These are phyloP conservation scores for Tenodera sinensis DNA, from an alignment of 2,888 invertebrate species.

Conservation along the genomic window DNA sequence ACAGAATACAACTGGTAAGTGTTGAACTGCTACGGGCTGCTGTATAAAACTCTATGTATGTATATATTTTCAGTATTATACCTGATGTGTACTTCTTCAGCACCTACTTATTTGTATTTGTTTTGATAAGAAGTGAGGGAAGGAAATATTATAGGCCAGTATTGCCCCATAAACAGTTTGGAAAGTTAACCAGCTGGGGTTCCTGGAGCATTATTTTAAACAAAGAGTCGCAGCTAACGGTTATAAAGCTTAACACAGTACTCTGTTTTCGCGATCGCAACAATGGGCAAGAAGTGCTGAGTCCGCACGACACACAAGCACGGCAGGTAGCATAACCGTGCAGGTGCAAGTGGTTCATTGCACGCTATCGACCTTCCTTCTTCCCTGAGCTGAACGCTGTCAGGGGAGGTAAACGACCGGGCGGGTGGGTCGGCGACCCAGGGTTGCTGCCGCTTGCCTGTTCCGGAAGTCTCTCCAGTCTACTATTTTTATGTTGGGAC, in stretches of 20 bases:
- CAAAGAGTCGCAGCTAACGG: not conserved
- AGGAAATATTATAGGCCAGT: too few species aligned
- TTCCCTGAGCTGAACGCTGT: not conserved
- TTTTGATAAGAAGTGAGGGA: too few species aligned
- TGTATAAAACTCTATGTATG: too few species aligned
- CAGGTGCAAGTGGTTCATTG: conserved; percentile 23
- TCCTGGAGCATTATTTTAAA: not conserved
- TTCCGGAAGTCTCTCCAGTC: not conserved
- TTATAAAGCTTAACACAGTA: not conserved
- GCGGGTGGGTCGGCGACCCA: conserved; percentile 15
- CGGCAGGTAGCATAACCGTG: not conserved
- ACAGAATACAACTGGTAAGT: too few species aligned
- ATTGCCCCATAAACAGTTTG: too few species aligned
- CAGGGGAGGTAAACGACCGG: conserved; percentile 7
- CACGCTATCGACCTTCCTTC: conserved; percentile 22
- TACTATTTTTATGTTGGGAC: not conserved
- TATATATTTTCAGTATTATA: too few species aligned
- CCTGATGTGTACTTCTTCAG: too few species aligned
- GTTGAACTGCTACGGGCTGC: too few species aligned
- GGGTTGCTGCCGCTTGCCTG: not conserved
- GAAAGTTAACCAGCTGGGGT: too few species aligned
- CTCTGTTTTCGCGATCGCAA: not conserved
- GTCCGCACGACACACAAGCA: not conserved
- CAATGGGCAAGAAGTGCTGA: not conserved
- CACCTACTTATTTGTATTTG: too few species aligned